These are phyloP conservation scores for Falco punctatus DNA, from an alignment of 2,113 vertebrate genomes.

Conservation along the genomic window DNA sequence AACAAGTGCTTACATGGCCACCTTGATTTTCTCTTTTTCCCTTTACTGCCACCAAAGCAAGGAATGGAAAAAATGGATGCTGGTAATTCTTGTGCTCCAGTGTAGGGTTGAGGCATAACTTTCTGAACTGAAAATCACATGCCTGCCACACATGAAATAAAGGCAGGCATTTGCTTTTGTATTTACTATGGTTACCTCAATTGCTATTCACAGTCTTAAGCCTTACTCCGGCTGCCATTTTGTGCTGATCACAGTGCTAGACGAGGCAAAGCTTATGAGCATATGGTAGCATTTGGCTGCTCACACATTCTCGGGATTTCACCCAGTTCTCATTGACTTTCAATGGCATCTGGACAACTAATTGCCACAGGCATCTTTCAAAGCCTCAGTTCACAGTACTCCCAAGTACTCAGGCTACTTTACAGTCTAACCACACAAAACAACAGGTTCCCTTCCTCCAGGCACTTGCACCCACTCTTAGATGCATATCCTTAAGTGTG, in stretches of 20 bases:
- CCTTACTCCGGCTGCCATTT: neutral
- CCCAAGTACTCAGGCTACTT: neutral
- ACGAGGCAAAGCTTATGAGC: constrained; percentile 9
- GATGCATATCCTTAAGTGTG: neutral
- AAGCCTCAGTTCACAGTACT: neutral
- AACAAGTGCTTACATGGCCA: neutral
- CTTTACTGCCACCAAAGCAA: neutral
- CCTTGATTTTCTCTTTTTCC: neutral
- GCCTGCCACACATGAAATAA: neutral
- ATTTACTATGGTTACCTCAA: neutral
- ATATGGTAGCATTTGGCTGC: constrained; percentile 39
- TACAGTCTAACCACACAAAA: neutral
- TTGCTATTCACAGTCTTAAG: constrained; percentile 15
- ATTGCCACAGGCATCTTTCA: constrained; percentile 7
- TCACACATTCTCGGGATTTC: constrained; percentile 34
- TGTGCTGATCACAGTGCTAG: neutral
- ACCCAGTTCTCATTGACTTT: constrained; percentile 42
- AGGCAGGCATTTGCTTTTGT: neutral
- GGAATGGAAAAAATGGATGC: neutral
- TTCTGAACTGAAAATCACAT: neutral
- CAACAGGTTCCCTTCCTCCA: neutral
- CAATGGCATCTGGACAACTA: constrained; percentile 17
- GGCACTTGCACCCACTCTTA: neutral
- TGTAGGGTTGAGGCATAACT: neutral
- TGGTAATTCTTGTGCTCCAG: neutral